Conservation (phyloP, 2,113 vertebrate genomes). For the Neodontobutis hainanensis region DNA sequence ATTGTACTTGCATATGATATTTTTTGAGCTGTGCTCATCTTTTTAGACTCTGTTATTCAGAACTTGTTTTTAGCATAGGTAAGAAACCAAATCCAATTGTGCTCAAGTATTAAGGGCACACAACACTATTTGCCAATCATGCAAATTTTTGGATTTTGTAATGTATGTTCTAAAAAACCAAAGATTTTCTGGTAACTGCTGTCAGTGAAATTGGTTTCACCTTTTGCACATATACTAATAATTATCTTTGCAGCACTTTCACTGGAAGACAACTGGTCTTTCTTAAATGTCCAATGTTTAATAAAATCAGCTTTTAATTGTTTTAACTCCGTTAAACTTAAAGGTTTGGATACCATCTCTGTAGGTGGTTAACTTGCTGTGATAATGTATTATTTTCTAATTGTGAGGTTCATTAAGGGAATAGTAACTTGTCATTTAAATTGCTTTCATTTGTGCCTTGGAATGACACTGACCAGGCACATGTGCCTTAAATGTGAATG, state of each 20-base stretch:
- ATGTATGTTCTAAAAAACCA: background rate
- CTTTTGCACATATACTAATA: background rate
- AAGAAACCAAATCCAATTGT: background rate
- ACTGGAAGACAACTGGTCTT: background rate
- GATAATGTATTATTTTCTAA: slow-evolving; percentile 11
- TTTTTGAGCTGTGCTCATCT: slow-evolving; percentile 3
- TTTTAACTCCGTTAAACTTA: no score
- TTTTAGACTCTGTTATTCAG: background rate
- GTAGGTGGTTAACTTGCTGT: background rate
- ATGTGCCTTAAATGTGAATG: slow-evolving; percentile 65
- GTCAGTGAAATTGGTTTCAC: background rate
- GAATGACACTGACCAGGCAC: slow-evolving; percentile 48
- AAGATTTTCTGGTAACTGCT: slow-evolving; percentile 5
- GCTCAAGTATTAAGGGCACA: no score
- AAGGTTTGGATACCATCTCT: background rate
- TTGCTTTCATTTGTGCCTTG: slow-evolving; percentile 41
- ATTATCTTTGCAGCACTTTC: slow-evolving; percentile 37
- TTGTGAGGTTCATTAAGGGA: slow-evolving; percentile 35
- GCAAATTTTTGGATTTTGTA: background rate
- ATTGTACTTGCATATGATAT: background rate
- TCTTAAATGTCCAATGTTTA: background rate
- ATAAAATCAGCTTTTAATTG: background rate
- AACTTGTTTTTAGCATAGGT: background rate
- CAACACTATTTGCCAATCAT: background rate
- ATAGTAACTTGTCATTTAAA: slow-evolving; percentile 13